A percentile compares a stretch with the other conserved stretches of the same genome.
phyloP scores from a whole-genome alignment of 2,113 vertebrate genomes.

The Charina bottae region DNA sequence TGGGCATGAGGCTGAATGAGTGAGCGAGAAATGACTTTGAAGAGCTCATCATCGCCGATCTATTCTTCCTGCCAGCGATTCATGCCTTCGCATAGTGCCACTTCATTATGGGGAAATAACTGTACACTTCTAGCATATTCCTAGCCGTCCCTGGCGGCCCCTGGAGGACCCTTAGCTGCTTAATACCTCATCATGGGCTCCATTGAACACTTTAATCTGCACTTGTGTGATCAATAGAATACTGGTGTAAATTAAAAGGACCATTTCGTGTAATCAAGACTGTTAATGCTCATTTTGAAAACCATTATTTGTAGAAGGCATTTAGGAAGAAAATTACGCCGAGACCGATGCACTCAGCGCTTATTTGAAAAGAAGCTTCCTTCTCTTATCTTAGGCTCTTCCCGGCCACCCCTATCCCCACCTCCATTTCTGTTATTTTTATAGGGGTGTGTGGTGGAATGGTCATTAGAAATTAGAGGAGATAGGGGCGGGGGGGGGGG shows the following conservation, averaged over 20 bases:
- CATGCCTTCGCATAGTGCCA: constrained; percentile 98
- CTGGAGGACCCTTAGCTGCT: constrained; percentile 92
- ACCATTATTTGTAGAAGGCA: constrained; percentile 99
- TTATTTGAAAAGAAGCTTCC: constrained; percentile 74
- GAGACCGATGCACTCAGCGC: constrained; percentile 79
- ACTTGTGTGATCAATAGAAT: constrained; percentile 99
- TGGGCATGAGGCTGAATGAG: constrained; percentile 96
- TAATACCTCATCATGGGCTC: constrained; percentile 99
- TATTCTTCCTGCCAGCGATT: constrained; percentile 97
- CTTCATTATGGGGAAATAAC: constrained; percentile 99
- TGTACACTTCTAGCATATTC: constrained; percentile 93
- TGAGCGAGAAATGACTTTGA: constrained; percentile 99
- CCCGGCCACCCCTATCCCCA: too few species aligned
- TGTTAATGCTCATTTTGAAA: constrained; percentile 99
- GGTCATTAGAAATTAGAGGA: constrained; percentile 50
- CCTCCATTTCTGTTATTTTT: constrained; percentile 22
- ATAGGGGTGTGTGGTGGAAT: constrained; percentile 34
- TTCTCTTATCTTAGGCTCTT: background rate
- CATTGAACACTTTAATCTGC: constrained; percentile 99
- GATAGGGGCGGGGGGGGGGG: constrained; percentile 23
- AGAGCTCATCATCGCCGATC: constrained; percentile 99
- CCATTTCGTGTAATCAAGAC: constrained; percentile 98
- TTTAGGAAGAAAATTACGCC: constrained; percentile 92
- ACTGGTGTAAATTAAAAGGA: constrained; percentile 99
- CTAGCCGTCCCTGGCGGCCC: constrained; percentile 81